Conservation (phyloP, 2,888 invertebrate genomes). For the Megalurothrips usitatus region DNA sequence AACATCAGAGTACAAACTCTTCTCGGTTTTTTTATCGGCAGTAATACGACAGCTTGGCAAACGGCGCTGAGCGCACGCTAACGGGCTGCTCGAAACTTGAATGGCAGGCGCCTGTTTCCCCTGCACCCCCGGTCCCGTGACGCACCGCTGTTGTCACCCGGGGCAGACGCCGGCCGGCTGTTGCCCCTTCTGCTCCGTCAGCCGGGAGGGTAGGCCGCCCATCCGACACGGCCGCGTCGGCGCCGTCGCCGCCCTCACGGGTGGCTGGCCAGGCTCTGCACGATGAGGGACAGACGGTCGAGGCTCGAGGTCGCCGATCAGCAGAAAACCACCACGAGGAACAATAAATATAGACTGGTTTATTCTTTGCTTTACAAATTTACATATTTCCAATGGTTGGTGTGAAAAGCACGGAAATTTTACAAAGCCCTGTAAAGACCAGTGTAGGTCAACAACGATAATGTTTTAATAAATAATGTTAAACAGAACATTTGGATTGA, state of each 20-base stretch:
- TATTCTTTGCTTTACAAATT: neutral
- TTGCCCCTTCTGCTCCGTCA: neutral
- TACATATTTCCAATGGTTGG: neutral
- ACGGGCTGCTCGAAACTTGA: too few species aligned
- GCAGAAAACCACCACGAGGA: neutral
- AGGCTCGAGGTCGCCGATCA: neutral
- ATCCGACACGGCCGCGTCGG: neutral
- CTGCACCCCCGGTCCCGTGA: too few species aligned
- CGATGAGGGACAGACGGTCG: constrained; percentile 8
- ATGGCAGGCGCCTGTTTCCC: too few species aligned
- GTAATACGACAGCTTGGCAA: neutral
- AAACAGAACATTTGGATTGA: neutral
- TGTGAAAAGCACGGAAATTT: too few species aligned
- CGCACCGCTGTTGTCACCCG: too few species aligned
- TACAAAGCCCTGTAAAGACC: too few species aligned
- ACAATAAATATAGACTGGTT: neutral
- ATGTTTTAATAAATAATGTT: neutral
- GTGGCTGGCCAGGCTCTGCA: constrained; percentile 15
- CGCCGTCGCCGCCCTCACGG: neutral
- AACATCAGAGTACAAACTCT: neutral
- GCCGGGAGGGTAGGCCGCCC: neutral
- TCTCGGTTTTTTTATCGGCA: neutral
- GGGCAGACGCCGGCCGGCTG: too few species aligned
- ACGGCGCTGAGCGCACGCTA: too few species aligned
- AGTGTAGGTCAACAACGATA: neutral